Percentiles rank a stretch among this genome's conserved stretches.
These are phyloP conservation scores for Diceros bicornis DNA, from an alignment of 2,797 vertebrate genomes.

Conservation along the genomic window DNA sequence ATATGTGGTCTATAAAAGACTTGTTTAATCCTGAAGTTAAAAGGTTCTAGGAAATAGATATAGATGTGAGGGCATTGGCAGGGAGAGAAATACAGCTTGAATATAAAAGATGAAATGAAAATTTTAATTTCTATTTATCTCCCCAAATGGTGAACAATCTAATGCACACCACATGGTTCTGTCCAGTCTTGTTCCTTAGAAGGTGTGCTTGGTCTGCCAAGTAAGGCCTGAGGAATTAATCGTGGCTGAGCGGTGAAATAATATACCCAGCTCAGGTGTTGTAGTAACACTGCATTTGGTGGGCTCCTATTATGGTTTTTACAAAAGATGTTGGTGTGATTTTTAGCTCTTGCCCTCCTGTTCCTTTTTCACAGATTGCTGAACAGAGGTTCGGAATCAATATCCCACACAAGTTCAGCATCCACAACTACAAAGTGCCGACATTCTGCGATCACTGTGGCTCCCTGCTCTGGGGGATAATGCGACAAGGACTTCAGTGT, in stretches of 20 bases:
- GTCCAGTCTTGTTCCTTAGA: background rate
- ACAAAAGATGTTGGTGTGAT: background rate
- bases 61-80: background rate
- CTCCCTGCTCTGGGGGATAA: constrained; percentile 97
- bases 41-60: background rate
- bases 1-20: background rate
- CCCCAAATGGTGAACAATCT: background rate
- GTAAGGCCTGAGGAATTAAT: background rate
- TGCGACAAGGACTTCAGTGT: constrained; percentile 97
- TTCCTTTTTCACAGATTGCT: constrained; percentile 88
- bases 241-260: background rate
- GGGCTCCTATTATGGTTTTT: background rate
- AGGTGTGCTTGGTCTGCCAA: background rate
- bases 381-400: constrained; percentile 98
- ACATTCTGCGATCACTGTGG: constrained; percentile 99
- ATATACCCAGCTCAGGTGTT: background rate
- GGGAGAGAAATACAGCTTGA: background rate
- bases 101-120: background rate
- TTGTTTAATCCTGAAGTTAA: constrained; percentile 18
- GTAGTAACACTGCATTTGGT: background rate
- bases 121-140: background rate
- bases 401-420: constrained; percentile 96
- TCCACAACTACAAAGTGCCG: constrained; percentile 97
- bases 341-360: background rate
- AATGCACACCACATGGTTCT: background rate